Percentiles rank a stretch among this genome's conserved stretches.
Evolutionary conservation across 2,888 invertebrate genomes (phyloP).

Genomic region (Drosophila phalerata): DNA sequence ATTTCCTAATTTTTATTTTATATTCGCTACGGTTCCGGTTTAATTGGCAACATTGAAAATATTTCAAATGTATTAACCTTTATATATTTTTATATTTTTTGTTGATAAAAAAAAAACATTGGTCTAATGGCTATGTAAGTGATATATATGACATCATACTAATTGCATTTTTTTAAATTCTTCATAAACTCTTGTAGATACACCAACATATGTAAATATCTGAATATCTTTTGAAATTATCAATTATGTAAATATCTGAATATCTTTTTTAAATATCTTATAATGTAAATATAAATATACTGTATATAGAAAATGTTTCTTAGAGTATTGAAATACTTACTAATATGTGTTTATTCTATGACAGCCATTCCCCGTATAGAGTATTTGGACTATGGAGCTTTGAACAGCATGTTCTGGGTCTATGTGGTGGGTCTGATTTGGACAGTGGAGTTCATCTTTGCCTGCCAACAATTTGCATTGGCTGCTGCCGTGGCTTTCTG

Average conservation of each 20-base stretch:
- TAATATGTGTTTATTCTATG: conserved; percentile 48
- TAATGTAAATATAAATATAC: not conserved
- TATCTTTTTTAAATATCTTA: not conserved
- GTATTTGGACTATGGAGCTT: conserved; percentile 91
- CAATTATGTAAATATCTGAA: not conserved
- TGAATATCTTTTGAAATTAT: not conserved
- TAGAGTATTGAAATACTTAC: not conserved
- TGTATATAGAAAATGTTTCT: conserved; percentile 10
- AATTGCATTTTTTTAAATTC: conserved; percentile 14
- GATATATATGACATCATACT: conserved; percentile 14
- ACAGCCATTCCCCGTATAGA: conserved; percentile 89
- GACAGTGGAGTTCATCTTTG: conserved; percentile 97
- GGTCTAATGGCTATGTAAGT: conserved; percentile 56
- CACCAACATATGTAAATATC: not conserved
- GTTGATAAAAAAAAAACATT: conserved; percentile 26
- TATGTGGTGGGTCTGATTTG: conserved; percentile 95
- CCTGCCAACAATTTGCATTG: conserved; percentile 97
- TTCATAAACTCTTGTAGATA: conserved; percentile 1
- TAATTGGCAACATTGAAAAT: conserved; percentile 2
- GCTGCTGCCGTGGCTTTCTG: conserved; percentile 97
- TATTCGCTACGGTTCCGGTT: not conserved
- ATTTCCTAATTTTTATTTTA: not conserved
- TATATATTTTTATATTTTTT: conserved; percentile 32
- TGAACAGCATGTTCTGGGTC: conserved; percentile 97
- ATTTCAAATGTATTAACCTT: conserved; percentile 44